These are phyloP conservation scores for Argyrosomus regius DNA, from an alignment of 2,797 vertebrate genomes.

Conservation along the genomic window DNA sequence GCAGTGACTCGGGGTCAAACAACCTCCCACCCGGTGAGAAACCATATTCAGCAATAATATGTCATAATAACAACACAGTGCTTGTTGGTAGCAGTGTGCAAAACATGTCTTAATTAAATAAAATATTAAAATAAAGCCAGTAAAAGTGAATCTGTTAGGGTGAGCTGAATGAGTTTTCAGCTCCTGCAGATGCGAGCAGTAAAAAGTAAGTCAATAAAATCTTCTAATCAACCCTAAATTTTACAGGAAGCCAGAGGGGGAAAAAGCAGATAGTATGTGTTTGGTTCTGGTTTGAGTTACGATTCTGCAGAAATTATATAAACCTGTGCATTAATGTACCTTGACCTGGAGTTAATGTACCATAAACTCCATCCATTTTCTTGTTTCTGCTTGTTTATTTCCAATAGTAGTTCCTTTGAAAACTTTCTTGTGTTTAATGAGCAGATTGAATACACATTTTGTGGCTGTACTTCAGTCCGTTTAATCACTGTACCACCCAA, in stretches of 20 bases:
- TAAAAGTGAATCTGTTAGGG: not conserved
- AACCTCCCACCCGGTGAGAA: constrained; percentile 14
- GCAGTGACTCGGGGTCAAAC: constrained; percentile 25
- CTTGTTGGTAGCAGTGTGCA: not conserved
- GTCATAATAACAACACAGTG: not conserved
- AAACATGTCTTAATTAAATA: not conserved
- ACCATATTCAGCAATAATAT: constrained; percentile 11
- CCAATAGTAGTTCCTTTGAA: not conserved
- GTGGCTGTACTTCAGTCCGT: not conserved
- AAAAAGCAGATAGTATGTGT: not conserved
- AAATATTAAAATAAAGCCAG: not conserved
- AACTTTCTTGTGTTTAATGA: not conserved
- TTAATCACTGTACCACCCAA: not conserved
- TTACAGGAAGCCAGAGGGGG: constrained; percentile 1
- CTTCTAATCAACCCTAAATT: not conserved
- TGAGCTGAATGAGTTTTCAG: not conserved
- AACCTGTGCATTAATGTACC: not conserved
- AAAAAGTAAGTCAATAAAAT: not conserved
- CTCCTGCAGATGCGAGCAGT: not conserved
- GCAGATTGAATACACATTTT: not conserved
- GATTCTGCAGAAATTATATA: not conserved
- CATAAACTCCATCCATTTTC: not conserved
- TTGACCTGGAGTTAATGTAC: constrained; percentile 1
- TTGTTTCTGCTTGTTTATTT: not conserved
- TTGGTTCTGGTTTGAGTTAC: not conserved